phyloP scores from a whole-genome alignment of 2,113 vertebrate species.

The Ceratotherium simum region DNA sequence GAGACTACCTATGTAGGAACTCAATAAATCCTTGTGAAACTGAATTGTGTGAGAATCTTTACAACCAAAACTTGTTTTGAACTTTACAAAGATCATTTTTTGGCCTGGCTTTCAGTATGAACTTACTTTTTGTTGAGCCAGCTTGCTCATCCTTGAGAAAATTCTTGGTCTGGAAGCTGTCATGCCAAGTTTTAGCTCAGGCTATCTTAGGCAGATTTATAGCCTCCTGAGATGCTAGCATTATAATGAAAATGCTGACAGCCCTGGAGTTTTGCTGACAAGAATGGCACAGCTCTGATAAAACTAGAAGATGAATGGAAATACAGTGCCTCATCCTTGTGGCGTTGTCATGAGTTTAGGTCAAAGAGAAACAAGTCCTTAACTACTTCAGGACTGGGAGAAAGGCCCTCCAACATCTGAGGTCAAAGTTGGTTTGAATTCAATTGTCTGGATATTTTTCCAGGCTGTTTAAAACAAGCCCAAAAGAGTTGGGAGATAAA shows the following conservation, averaged over 20 bases:
- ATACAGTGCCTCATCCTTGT: neutral
- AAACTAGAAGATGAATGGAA: slow-evolving; percentile 72
- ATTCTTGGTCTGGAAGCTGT: slow-evolving; percentile 46
- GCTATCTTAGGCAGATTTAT: slow-evolving; percentile 64
- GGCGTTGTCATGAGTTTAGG: slow-evolving; percentile 38
- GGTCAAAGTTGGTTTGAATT: slow-evolving; percentile 38
- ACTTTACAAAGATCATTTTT: slow-evolving; percentile 45
- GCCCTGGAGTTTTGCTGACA: slow-evolving; percentile 61
- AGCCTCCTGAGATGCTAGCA: slow-evolving; percentile 54
- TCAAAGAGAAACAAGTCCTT: slow-evolving; percentile 74
- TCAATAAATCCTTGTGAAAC: slow-evolving; percentile 18
- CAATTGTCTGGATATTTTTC: slow-evolving; percentile 30
- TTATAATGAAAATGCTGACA: slow-evolving; percentile 63
- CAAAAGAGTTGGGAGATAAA: neutral
- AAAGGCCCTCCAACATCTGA: neutral
- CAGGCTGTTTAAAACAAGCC: slow-evolving; percentile 31
- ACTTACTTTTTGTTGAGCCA: slow-evolving; percentile 66
- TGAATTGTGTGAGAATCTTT: slow-evolving; percentile 47
- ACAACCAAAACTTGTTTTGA: neutral
- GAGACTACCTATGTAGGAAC: neutral
- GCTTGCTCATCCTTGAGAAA: slow-evolving; percentile 66
- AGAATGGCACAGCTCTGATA: slow-evolving; percentile 40
- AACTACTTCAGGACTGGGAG: slow-evolving; percentile 72
- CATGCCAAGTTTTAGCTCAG: slow-evolving; percentile 35
- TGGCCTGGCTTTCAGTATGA: neutral